Evolutionary conservation across 2,888 invertebrate species (phyloP).

Genomic region (Cremastobaeus sp.): DNA sequence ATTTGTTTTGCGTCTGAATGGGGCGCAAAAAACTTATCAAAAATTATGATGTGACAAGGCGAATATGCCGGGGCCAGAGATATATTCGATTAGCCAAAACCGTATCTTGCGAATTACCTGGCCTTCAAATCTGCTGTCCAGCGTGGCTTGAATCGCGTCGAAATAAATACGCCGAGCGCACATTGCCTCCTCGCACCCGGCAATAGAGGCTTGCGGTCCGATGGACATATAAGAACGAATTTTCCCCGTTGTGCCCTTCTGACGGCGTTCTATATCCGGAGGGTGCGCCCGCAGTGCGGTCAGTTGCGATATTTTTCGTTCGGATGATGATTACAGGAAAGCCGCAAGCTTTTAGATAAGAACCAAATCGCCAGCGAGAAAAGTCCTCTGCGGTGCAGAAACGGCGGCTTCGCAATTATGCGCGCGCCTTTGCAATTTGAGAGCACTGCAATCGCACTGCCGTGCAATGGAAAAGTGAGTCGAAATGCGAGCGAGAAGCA

Average conservation of each 20-base stretch:
- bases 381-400: too few species aligned
- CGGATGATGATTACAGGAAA: conserved; percentile 25
- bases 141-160: conserved; percentile 80
- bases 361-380: not conserved
- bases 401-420: too few species aligned
- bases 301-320: conserved; percentile 51
- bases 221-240: conserved; percentile 78
- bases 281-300: conserved; percentile 63
- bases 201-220: conserved; percentile 81
- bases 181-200: conserved; percentile 75
- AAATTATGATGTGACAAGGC: too few species aligned
- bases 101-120: too few species aligned
- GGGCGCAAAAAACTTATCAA: not conserved
- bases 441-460: too few species aligned
- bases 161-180: conserved; percentile 82
- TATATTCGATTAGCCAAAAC: conserved; percentile 4
- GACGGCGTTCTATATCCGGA: conserved; percentile 76
- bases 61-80: too few species aligned
- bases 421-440: too few species aligned
- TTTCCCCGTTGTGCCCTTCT: conserved; percentile 67
- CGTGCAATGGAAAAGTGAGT: too few species aligned
- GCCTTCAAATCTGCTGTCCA: too few species aligned
- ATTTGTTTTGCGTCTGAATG: not conserved
- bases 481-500: too few species aligned
- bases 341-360: conserved; percentile 2